Evolutionary conservation across 2,888 invertebrate genomes (phyloP).

Genomic region (Pilophorus perplexus): DNA sequence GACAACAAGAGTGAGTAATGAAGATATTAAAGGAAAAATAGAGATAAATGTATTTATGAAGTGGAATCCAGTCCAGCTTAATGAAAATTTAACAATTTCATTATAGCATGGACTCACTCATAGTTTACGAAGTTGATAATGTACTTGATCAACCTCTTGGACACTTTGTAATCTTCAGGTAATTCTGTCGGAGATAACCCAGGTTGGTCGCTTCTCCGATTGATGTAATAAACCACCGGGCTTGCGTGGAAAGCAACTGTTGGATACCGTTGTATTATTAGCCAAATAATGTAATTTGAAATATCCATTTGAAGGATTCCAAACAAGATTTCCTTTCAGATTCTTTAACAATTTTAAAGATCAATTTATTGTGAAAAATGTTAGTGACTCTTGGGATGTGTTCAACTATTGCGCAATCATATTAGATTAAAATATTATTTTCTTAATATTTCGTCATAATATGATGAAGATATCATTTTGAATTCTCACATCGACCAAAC

Average conservation of each 20-base stretch:
- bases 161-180: background rate
- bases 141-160: conserved; percentile 27
- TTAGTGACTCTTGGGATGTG: no score
- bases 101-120: background rate
- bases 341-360: no score
- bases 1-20: no score
- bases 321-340: no score
- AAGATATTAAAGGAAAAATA: no score
- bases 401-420: no score
- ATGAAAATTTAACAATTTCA: background rate
- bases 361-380: no score
- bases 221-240: background rate
- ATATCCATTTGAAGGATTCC: no score
- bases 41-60: no score
- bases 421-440: background rate
- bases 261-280: background rate
- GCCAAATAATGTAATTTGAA: background rate
- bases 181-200: background rate
- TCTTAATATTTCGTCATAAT: no score
- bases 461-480: background rate
- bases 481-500: background rate
- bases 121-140: conserved; percentile 8
- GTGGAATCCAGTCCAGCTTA: no score
- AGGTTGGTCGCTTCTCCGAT: background rate
- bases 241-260: conserved; percentile 13